These are phyloP conservation scores for Aporrectodea caliginosa DNA, from an alignment of 1,140 invertebrate species.

Conservation along the genomic window DNA sequence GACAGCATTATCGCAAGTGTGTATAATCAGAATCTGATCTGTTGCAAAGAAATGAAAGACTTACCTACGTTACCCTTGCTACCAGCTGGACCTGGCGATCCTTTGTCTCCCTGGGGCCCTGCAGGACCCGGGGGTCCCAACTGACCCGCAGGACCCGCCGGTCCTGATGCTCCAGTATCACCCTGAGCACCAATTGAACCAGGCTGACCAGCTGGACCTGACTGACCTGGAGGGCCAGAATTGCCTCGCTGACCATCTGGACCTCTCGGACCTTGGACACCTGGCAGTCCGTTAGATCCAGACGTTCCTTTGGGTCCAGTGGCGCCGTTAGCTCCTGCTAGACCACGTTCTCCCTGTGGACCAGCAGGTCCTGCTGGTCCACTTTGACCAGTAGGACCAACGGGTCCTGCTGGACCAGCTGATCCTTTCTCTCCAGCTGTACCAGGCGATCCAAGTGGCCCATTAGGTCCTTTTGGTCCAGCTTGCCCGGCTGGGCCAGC, in stretches of 20 bases:
- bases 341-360: slow-evolving; percentile 18
- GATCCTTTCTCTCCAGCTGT: slow-evolving; percentile 13
- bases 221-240: background rate
- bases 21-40: no score
- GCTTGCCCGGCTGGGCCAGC: slow-evolving; percentile 63
- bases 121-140: slow-evolving; percentile 4
- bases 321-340: background rate
- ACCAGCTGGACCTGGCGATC: background rate
- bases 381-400: slow-evolving; percentile 35
- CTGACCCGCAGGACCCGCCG: background rate
- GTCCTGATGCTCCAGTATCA: slow-evolving; percentile 10
- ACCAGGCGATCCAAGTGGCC: slow-evolving; percentile 68
- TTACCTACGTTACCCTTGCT: background rate
- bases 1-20: no score
- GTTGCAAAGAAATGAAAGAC: no score
- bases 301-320: background rate
- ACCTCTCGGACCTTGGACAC: slow-evolving; percentile 2
- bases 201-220: slow-evolving; percentile 12
- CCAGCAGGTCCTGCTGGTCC: slow-evolving; percentile 29
- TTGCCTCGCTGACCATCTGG: background rate
- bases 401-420: slow-evolving; percentile 27
- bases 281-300: background rate
- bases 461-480: slow-evolving; percentile 69
- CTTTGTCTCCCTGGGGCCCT: slow-evolving; percentile 1
- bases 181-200: background rate